These are phyloP conservation scores for Perdita meconis DNA, from an alignment of 2,888 invertebrate species.

Conservation along the genomic window DNA sequence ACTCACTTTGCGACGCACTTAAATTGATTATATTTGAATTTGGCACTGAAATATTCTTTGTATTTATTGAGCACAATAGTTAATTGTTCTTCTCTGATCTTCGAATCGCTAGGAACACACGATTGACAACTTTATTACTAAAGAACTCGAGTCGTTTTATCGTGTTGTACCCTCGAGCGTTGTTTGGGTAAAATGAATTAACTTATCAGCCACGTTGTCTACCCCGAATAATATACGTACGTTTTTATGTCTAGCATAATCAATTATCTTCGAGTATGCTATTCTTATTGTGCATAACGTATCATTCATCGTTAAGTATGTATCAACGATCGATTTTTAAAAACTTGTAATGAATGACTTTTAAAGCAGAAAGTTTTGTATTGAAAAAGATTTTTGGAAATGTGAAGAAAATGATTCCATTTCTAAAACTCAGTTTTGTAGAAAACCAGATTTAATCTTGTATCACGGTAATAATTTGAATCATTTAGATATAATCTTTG, in stretches of 20 bases:
- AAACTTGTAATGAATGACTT: neutral
- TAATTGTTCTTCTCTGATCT: neutral
- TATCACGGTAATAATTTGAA: neutral
- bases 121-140: neutral
- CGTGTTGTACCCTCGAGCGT: neutral
- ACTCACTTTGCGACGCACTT: no score
- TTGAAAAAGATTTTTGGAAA: no score
- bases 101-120: neutral
- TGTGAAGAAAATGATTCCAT: no score
- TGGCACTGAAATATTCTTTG: no score
- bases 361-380: no score
- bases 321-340: neutral
- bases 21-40: no score
- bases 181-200: neutral
- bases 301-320: neutral
- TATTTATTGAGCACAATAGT: neutral
- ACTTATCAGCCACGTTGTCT: neutral
- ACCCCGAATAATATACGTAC: neutral
- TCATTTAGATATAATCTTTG: neutral
- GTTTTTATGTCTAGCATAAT: neutral
- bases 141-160: neutral
- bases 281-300: neutral
- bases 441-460: neutral
- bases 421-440: no score
- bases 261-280: slow-evolving; percentile 1